These are phyloP conservation scores for Labeo calbasu DNA, from an alignment of 2,797 vertebrate genomes.

Conservation along the genomic window DNA sequence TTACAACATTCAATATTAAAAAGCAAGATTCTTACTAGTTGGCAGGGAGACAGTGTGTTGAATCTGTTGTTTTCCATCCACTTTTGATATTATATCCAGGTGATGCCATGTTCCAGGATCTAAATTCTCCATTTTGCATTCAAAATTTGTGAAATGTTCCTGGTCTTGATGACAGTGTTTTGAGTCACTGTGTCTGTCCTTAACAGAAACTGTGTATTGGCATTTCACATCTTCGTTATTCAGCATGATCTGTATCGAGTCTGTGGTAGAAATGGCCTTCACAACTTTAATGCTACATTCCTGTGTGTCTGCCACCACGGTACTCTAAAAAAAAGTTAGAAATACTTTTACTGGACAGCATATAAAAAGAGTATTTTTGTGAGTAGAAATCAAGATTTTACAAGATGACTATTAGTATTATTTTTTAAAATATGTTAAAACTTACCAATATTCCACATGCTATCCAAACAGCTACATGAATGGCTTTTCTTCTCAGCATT, in stretches of 20 bases:
- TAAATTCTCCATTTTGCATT: conserved; percentile 60
- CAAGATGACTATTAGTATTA: neutral
- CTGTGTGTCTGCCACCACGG: conserved; percentile 40
- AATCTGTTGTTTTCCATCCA: conserved; percentile 50
- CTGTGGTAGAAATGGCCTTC: conserved; percentile 37
- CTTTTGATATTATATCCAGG: conserved; percentile 67
- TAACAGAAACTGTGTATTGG: conserved; percentile 62
- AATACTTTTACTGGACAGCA: neutral
- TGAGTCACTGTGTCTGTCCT: conserved; percentile 27
- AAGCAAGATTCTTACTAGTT: conserved; percentile 70
- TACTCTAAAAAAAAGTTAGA: conserved; percentile 58
- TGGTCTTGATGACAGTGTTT: conserved; percentile 39
- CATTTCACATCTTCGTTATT: conserved; percentile 63
- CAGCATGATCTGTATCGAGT: conserved; percentile 63
- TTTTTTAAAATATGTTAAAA: neutral
- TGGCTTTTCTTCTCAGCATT: conserved; percentile 71
- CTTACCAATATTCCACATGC: conserved; percentile 69
- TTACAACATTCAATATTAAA: neutral
- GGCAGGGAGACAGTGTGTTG: conserved; percentile 63
- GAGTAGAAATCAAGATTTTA: neutral
- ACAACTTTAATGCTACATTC: conserved; percentile 66
- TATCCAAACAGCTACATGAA: conserved; percentile 55
- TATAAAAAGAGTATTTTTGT: neutral
- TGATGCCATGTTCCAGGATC: conserved; percentile 68
- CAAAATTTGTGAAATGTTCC: neutral